phyloP scores from a whole-genome alignment of 2,797 vertebrate genomes.

The Sebastes baramenuke region DNA sequence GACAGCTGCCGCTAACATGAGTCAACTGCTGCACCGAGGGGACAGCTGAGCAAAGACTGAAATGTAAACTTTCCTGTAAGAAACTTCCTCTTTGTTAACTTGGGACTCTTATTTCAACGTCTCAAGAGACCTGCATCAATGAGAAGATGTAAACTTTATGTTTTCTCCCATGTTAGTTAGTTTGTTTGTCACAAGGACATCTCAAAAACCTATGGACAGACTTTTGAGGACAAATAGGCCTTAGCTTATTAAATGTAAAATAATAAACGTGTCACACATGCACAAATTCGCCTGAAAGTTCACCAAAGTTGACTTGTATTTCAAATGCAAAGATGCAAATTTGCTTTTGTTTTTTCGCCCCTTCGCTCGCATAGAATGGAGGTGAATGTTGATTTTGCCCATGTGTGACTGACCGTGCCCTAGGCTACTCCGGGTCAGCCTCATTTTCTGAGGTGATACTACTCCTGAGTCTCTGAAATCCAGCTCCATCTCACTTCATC shows the following conservation, averaged over 20 bases:
- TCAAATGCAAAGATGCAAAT: no score
- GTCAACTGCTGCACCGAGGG: slow-evolving; percentile 19
- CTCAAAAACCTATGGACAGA: background rate
- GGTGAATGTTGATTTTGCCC: background rate
- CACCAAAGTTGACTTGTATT: no score
- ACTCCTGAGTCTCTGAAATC: slow-evolving; percentile 9
- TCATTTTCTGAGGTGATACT: background rate
- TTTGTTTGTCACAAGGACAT: background rate
- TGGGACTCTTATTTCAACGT: slow-evolving; percentile 40
- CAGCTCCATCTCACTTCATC: slow-evolving; percentile 8
- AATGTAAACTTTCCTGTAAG: slow-evolving; percentile 59
- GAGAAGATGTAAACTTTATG: background rate
- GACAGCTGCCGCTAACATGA: slow-evolving; percentile 70
- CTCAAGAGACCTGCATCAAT: background rate
- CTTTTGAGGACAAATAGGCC: background rate
- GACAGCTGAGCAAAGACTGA: slow-evolving; percentile 77
- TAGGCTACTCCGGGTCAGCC: background rate
- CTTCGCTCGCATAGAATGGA: no score
- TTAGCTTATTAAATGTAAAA: background rate
- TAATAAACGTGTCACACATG: no score
- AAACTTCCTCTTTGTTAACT: slow-evolving; percentile 53
- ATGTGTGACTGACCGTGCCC: background rate
- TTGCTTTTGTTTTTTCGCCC: no score
- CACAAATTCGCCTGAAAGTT: no score
- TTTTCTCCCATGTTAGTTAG: background rate